Percentiles rank a stretch among this genome's conserved stretches.
phyloP scores from a whole-genome alignment of 2,888 invertebrate genomes.

The Tiliacea aurago region DNA sequence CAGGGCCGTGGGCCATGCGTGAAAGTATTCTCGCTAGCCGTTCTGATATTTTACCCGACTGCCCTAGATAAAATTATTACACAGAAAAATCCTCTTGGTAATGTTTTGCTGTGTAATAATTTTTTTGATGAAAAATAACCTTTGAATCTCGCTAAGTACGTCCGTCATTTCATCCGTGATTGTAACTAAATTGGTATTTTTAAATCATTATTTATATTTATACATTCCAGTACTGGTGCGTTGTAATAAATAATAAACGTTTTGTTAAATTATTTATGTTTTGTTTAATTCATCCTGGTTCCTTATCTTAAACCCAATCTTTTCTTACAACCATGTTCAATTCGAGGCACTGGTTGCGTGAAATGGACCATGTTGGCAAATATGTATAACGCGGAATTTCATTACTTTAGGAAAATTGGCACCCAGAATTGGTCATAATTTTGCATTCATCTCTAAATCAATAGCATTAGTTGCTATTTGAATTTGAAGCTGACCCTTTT shows the following conservation, averaged over 20 bases:
- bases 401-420: too few species aligned
- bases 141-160: not conserved
- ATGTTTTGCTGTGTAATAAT: not conserved
- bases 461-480: too few species aligned
- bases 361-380: too few species aligned
- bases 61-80: too few species aligned
- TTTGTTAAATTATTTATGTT: conserved; percentile 18
- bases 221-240: conserved; percentile 44
- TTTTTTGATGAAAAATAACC: not conserved
- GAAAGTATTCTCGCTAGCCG: not conserved
- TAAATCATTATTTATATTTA: conserved; percentile 8
- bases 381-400: too few species aligned
- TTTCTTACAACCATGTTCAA: not conserved
- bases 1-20: too few species aligned
- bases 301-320: not conserved
- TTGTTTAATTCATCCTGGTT: not conserved
- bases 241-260: conserved; percentile 43
- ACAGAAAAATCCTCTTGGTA: too few species aligned
- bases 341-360: not conserved
- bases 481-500: too few species aligned
- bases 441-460: too few species aligned
- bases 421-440: too few species aligned
- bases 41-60: not conserved
- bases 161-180: not conserved
- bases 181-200: conserved; percentile 3